A percentile compares a stretch with the other conserved stretches of the same genome.
These are phyloP conservation scores for Dreissena polymorpha DNA, from an alignment of 1,140 invertebrate species.

Conservation along the genomic window DNA sequence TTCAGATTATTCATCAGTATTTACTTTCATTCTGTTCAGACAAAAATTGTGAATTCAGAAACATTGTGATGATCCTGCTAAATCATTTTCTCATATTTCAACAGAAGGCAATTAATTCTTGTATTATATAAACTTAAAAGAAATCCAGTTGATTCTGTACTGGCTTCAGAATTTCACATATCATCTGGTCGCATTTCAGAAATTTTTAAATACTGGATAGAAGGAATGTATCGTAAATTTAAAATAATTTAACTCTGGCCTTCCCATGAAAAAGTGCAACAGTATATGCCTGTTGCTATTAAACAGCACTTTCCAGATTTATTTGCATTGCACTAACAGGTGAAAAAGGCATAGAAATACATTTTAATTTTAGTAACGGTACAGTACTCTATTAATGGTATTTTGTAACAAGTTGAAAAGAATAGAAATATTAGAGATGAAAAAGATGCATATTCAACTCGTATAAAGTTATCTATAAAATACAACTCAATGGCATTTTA, in stretches of 20 bases:
- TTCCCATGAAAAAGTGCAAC: constrained; percentile 12
- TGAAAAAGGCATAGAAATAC: too few species aligned
- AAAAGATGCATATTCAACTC: too few species aligned
- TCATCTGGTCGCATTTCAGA: constrained; percentile 21
- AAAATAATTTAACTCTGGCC: constrained; percentile 23
- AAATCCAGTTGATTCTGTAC: constrained; percentile 18
- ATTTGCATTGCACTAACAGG: too few species aligned
- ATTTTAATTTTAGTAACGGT: too few species aligned
- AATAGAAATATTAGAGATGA: too few species aligned
- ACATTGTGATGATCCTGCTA: constrained; percentile 18
- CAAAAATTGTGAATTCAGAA: constrained; percentile 8
- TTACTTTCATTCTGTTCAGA: constrained; percentile 10
- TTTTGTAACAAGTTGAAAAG: too few species aligned
- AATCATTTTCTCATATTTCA: constrained; percentile 20
- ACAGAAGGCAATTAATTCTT: background rate
- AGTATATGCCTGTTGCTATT: background rate
- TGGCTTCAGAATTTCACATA: constrained; percentile 14
- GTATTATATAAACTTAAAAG: constrained; percentile 2
- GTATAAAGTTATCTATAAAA: too few species aligned
- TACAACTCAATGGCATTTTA: too few species aligned
- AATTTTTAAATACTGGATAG: constrained; percentile 24
- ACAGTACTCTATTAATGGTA: too few species aligned
- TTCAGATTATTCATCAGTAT: constrained; percentile 29
- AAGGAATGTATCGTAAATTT: constrained; percentile 20
- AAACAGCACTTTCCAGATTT: constrained; percentile 15